A percentile compares a stretch with the other conserved stretches of the same genome.
phyloP scores from a whole-genome alignment of 2,113 vertebrate species.

The Sinosuthora webbiana region DNA sequence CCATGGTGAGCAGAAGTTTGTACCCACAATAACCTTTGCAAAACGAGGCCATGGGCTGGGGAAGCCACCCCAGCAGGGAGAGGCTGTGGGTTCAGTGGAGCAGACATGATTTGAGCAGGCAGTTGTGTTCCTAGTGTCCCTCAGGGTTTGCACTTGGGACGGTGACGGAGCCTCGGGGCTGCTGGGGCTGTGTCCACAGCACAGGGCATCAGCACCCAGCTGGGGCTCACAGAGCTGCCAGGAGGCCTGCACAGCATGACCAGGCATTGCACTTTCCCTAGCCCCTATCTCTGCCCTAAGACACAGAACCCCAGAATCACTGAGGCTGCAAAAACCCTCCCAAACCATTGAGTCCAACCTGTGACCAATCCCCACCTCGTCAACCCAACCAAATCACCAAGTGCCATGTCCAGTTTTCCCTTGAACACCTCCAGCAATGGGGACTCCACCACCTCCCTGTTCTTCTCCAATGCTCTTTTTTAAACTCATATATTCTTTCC shows the following conservation, averaged over 20 bases:
- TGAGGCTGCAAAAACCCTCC: not conserved
- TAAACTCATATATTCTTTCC: not conserved
- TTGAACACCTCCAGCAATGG: not conserved
- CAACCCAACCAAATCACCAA: not conserved
- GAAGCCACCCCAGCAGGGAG: not conserved
- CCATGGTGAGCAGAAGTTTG: not conserved
- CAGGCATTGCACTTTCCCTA: not conserved
- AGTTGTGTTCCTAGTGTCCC: not conserved
- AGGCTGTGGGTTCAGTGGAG: not conserved
- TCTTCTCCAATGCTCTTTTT: not conserved
- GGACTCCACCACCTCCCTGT: not conserved
- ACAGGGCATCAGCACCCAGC: not conserved
- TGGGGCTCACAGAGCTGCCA: not conserved
- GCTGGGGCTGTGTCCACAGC: fast-evolving
- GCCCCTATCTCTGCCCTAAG: not conserved
- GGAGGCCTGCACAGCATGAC: not conserved
- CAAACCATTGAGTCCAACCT: fast-evolving
- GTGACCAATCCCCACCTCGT: fast-evolving
- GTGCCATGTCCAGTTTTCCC: not conserved
- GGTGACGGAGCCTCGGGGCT: fast-evolving
- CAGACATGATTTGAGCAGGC: not conserved
- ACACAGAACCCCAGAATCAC: too few relatives aligned
- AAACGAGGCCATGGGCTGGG: fast-evolving
- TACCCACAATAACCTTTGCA: not conserved
- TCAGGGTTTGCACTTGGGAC: not conserved